Conservation (phyloP, 2,888 invertebrate genomes). For the Papilio elwesi region DNA sequence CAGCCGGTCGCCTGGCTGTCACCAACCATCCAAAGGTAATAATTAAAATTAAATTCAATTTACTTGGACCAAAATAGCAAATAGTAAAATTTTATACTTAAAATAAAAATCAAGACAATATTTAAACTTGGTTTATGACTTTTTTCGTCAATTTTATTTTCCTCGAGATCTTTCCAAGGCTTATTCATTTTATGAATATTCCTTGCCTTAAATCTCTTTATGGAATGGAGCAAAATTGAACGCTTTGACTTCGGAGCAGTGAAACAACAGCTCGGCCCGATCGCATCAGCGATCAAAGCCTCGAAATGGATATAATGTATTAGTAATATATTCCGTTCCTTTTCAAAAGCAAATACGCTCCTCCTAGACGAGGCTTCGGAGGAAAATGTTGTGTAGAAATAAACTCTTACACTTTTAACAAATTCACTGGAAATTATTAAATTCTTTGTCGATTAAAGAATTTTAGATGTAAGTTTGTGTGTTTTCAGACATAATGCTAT, state of each 20-base stretch:
- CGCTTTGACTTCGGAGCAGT: neutral
- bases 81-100: no score
- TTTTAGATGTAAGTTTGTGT: no score
- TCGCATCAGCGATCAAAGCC: constrained; percentile 10
- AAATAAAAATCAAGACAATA: no score
- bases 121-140: neutral
- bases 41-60: no score
- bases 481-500: no score
- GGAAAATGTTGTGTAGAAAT: neutral
- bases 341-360: neutral
- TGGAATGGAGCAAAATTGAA: neutral
- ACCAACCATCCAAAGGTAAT: no score
- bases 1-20: no score
- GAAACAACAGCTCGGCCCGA: constrained; percentile 1
- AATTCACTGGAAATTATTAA: neutral
- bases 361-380: neutral
- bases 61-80: no score
- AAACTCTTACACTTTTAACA: neutral
- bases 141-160: neutral
- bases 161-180: neutral
- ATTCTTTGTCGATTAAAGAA: neutral
- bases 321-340: neutral
- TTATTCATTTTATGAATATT: neutral
- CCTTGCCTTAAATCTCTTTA: neutral
- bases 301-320: neutral